Evolutionary conservation across 2,797 vertebrate species (phyloP), one percentile per base, ranked within the genome.

Genomic region (Pagetopsis macropterus): DNA sequence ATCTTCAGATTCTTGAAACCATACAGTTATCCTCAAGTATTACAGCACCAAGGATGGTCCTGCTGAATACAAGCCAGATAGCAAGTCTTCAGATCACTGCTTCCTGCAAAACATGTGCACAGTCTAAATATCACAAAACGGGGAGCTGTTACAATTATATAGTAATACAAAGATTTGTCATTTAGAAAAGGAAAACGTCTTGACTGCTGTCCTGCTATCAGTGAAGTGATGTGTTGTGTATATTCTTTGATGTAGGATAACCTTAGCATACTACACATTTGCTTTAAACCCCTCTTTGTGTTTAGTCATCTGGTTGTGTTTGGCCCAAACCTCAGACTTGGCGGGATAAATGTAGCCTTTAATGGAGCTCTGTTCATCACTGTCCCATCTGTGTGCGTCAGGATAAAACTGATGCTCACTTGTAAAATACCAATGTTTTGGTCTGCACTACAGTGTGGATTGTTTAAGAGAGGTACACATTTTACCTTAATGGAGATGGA

Each of bases 131-230:
- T 59, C 44, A 27, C 19, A 11, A 60, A 73, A 57, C 13, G 0
- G 13, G 49, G 16, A 68, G 31, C 23, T 19, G 41, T 61, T 79
- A 59, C 77, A 78, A 33, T 62, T 68, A 48, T 65, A 41, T 14
- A 10, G 15, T 41, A 41, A 44, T 74, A 50, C 63, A 62, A 69
- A 19, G 5, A 63, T 45, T 49, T 21, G 45, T 74, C 15, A 12
- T 55, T 55, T 76, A 61, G 3, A 79, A 82, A 79, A 74, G 61
- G 63, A 69, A 75, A 81, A 54, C 15, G 27, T 74, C n/a, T 48
- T 1, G 27, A 68, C 55, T 66, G 2, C 1, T 41, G 9, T 9
- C 41, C 52, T 50, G 46, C 44, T 56, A 49, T 68, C 27, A 54
- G 40, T 50, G 50, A 49, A 63, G 48, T 69, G 48, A 72, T 10